phyloP scores from a whole-genome alignment of 2,113 vertebrate species.

The Baryphthengus martii region DNA sequence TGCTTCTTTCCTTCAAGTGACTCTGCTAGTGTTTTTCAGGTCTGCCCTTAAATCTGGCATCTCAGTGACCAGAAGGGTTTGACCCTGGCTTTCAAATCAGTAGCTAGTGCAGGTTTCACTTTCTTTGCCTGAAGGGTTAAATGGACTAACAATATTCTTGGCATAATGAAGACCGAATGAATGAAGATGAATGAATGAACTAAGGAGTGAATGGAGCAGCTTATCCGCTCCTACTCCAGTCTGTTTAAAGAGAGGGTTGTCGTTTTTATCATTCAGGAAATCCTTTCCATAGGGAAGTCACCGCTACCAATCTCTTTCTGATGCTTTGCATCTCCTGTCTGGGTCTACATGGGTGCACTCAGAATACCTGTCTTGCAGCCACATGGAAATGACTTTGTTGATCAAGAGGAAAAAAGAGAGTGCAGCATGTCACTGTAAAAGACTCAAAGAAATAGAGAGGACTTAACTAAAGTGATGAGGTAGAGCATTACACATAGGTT shows the following conservation, averaged over 20 bases:
- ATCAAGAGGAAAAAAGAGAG: background rate
- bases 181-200: slow-evolving; percentile 44
- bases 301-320: background rate
- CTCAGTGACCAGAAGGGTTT: background rate
- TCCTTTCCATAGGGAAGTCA: background rate
- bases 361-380: background rate
- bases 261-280: slow-evolving; percentile 40
- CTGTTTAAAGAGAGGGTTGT: slow-evolving; percentile 37
- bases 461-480: background rate
- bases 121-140: slow-evolving; percentile 28
- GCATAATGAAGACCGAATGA: slow-evolving; percentile 34
- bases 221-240: slow-evolving; percentile 46
- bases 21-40: background rate
- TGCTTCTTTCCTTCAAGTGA: background rate
- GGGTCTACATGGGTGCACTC: background rate
- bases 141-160: background rate
- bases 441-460: background rate
- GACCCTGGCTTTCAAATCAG: background rate
- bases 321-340: background rate
- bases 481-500: background rate
- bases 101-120: background rate
- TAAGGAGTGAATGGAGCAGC: slow-evolving; percentile 63
- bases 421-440: background rate
- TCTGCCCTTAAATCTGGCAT: background rate
- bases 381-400: slow-evolving; percentile 4